A percentile compares a stretch with the other conserved stretches of the same genome.
phyloP scores from a whole-genome alignment of 2,113 vertebrate genomes.

The Emydura subglobosa region DNA sequence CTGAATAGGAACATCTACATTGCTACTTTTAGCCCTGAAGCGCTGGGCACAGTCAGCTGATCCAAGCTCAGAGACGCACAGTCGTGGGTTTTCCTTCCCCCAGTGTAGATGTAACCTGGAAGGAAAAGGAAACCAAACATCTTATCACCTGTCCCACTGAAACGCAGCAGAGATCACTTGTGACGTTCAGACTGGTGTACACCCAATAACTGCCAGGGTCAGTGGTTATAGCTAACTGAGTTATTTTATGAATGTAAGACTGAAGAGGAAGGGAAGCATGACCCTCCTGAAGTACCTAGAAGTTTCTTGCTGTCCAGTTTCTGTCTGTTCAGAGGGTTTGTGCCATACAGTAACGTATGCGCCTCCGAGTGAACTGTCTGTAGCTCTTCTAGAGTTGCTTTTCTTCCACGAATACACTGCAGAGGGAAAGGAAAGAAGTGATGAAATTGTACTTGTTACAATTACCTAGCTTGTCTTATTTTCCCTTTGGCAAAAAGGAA shows the following conservation, averaged over 20 bases:
- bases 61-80: not conserved
- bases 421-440: not conserved
- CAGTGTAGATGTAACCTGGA: not conserved
- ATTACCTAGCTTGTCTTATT: not conserved
- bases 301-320: slow-evolving; percentile 96
- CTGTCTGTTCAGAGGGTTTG: slow-evolving; percentile 96
- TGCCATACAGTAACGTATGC: slow-evolving; percentile 93
- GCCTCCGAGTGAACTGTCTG: slow-evolving; percentile 95
- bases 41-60: not conserved
- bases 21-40: not conserved
- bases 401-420: slow-evolving; percentile 94
- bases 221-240: not conserved
- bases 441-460: not conserved
- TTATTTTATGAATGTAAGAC: not conserved
- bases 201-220: not conserved
- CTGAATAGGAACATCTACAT: not conserved
- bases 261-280: not conserved
- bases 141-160: not conserved
- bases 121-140: not conserved
- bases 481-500: not conserved
- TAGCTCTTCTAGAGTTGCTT: slow-evolving; percentile 95
- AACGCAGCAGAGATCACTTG: not conserved
- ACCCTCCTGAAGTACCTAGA: slow-evolving; percentile 63
- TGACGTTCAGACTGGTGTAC: not conserved
- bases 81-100: too few relatives aligned